Evolutionary conservation across 2,888 invertebrate genomes (phyloP), one percentile per base, ranked within the genome.

Genomic region (Nudaria mundana): DNA sequence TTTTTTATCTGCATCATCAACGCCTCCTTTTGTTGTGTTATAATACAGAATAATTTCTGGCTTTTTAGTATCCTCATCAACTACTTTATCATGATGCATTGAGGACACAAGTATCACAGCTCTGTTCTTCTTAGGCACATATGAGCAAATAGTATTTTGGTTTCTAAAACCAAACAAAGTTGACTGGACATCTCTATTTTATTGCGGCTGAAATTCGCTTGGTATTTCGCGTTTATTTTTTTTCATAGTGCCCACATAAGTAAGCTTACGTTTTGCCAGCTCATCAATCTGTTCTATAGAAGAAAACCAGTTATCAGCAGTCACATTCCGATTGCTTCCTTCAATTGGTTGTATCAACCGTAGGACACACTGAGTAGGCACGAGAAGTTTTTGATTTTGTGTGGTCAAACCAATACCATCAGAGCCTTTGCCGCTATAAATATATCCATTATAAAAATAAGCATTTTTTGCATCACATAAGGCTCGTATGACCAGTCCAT

Each of bases 161-260:
- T 26, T 26, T 1, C 7, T 26, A 13, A 26, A 26, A 26, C 12
- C 26, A 13, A 13, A 13, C 5, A 26, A 6, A 13, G 26, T 7
- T 6, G 13, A 14, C 2, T 26, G 3, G 8, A 8, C 8, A 5
- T 12, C 0, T 12, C 26, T 6, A 12, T 12, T 8, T 1, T 12
- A 3, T 13, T 6, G 8, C 2, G 26, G 13, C 8, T 7, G 7
- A 12, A 61, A n/a, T 36, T 59, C 48, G 23, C 52, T 46, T 8
- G 56, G 58, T 10, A 76, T 75, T 40, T 74, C 66, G 25, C 52
- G 7, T 26, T 43, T 34, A 4, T 43, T 43, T 3, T 23, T 32
- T 30, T 30, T 37, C 30, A 30, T 3, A n/a, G 30, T 37, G 2
- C 37, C 30, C 8, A 48, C 34, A 42, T 46, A 50, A 16, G 48